Evolutionary conservation across 2,113 vertebrate genomes (phyloP), one percentile per base, ranked within the genome.

Genomic region (Tetraodon nigroviridis): DNA sequence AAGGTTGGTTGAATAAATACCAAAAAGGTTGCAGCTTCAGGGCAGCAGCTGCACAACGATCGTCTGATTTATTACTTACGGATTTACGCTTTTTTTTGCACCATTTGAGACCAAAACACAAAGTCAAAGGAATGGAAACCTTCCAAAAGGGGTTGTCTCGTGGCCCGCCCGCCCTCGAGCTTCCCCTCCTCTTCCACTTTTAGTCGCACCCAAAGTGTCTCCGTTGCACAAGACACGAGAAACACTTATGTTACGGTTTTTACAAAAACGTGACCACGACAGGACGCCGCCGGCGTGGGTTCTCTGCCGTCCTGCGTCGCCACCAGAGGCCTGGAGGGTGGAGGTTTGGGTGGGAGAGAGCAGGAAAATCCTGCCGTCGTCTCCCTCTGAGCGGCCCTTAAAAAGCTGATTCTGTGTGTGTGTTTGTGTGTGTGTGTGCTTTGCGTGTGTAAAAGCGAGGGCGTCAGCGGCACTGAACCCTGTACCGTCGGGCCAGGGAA

Each of bases 1-100:
- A 95, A 92, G 88, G 93, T 91, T 90, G 91, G 90, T 91, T 93
- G 93, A 94, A 94, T 92, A 94, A 94, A 96, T 93, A 93, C 92
- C 90, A 92, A 92, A 81, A 92, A 92, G 1, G 86, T 89, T 90
- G 93, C 89, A 92, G 93, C 89, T 80, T 13, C 87, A 86, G 86
- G 86, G 80, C 84, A 88, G 87, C 90, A 84, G 90, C 92, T 92
- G 92, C 89, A 82, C 90, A 89, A 87, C 89, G 60, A 72, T 73
- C 6, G 0, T 46, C 44, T 45, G 61, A 69, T 71, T 81, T 54
- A 67, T 79, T 73, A 7, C 64, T 64, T 75, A 7, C 5, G 50
- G 24, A 79, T 19, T 68, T 60, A 75, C 89, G 91, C n/a, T n/a
- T 92, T 0, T 52, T 92, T 94, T 91, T 92, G 90, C 87, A 90